Conservation (phyloP, 2,113 vertebrate species). For the Zootoca vivipara region DNA sequence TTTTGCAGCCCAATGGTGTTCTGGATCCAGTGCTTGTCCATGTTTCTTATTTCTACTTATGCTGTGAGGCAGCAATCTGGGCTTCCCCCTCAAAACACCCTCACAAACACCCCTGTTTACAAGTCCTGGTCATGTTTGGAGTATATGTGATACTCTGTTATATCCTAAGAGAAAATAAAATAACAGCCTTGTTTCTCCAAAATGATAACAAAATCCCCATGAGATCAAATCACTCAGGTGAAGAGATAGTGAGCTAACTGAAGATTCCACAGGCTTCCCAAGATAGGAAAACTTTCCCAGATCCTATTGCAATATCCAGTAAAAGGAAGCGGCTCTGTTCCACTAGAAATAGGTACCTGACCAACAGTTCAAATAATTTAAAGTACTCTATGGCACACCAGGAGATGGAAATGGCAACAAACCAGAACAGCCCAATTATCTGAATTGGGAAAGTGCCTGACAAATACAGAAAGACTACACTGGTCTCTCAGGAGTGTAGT, state of each 20-base stretch:
- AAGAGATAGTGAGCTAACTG: not conserved
- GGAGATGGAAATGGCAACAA: conserved; percentile 1
- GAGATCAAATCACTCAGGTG: not conserved
- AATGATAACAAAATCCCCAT: not conserved
- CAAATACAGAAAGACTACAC: conserved; percentile 11
- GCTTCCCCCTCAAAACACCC: too few species aligned
- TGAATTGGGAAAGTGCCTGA: conserved; percentile 7
- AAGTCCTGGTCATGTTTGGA: not conserved
- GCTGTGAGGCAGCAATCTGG: too few species aligned
- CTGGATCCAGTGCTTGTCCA: too few species aligned
- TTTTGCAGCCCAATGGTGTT: too few species aligned
- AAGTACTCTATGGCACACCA: not conserved
- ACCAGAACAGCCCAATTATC: conserved; percentile 12
- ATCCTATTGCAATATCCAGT: not conserved
- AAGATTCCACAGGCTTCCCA: not conserved
- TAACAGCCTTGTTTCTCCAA: not conserved
- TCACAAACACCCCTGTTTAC: too few species aligned
- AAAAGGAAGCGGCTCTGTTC: not conserved
- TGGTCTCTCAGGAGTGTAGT: not conserved
- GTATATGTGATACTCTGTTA: not conserved
- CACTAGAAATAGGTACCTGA: not conserved
- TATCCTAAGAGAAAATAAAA: not conserved
- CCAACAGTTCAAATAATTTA: not conserved
- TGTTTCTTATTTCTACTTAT: too few species aligned
- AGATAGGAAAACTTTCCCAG: not conserved